Conservation (phyloP, 2,888 invertebrate species). For the Philhelius pedissequus region DNA sequence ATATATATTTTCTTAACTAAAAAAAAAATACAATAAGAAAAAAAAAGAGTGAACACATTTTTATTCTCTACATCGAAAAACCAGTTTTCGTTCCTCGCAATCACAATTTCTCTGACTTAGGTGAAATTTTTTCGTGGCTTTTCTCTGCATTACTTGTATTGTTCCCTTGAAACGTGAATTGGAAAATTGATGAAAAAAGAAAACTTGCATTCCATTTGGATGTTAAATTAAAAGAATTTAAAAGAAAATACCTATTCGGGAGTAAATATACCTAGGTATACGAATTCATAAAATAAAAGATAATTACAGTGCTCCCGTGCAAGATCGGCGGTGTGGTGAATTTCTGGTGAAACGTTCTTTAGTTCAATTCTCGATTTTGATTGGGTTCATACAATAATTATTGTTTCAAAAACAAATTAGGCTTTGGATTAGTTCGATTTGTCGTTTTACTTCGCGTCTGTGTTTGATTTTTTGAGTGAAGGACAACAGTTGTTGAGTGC, state of each 20-base stretch:
- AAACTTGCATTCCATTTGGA: constrained; percentile 21
- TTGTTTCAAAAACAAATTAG: constrained; percentile 1
- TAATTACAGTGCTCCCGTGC: neutral
- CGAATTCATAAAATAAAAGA: neutral
- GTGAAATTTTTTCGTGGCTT: constrained; percentile 64
- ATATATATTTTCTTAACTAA: constrained; percentile 19
- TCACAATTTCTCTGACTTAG: constrained; percentile 62
- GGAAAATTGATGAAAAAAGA: constrained; percentile 28
- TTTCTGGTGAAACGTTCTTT: neutral
- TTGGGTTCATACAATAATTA: neutral
- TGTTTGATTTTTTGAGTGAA: constrained; percentile 24
- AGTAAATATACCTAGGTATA: too few species aligned
- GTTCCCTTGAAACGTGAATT: constrained; percentile 33
- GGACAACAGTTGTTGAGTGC: constrained; percentile 38
- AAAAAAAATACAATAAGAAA: constrained; percentile 10
- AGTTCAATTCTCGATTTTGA: neutral
- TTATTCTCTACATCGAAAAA: constrained; percentile 51
- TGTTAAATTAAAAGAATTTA: constrained; percentile 32
- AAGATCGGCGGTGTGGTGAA: constrained; percentile 1
- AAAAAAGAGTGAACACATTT: constrained; percentile 54
- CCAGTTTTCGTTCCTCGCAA: constrained; percentile 57
- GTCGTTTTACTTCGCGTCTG: neutral
- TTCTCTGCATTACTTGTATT: constrained; percentile 16
- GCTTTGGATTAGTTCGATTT: neutral
- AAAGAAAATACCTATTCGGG: constrained; percentile 12